Evolutionary conservation across 1,140 invertebrate species (phyloP).

Genomic region (Limonius californicus): DNA sequence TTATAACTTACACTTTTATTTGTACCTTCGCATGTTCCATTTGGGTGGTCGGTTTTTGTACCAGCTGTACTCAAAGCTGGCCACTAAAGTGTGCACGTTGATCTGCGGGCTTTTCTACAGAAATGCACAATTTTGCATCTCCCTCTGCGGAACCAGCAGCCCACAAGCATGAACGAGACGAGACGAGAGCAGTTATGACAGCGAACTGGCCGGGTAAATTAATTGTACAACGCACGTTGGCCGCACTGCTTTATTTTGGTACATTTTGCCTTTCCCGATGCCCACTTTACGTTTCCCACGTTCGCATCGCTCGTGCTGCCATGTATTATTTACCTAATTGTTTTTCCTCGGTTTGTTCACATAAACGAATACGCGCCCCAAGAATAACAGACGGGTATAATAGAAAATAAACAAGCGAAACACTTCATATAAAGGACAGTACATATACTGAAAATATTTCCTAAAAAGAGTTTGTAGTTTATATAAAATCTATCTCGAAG

Average conservation of each 20-base stretch:
- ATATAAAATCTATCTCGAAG: too few species aligned
- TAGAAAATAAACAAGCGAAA: too few species aligned
- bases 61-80: conserved; percentile 1
- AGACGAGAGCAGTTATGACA: background rate
- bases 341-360: too few species aligned
- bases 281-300: background rate
- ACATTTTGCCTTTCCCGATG: background rate
- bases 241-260: background rate
- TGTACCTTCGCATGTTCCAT: conserved; percentile 11
- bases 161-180: background rate
- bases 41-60: conserved; percentile 11
- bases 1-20: conserved; percentile 12
- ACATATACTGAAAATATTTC: too few species aligned
- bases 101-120: background rate
- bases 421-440: too few species aligned
- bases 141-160: background rate
- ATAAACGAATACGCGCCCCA: too few species aligned
- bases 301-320: background rate
- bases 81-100: background rate
- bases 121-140: background rate
- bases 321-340: too few species aligned
- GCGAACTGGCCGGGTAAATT: background rate
- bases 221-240: background rate
- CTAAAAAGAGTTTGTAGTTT: too few species aligned
- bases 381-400: too few species aligned